A percentile compares a stretch with the other conserved stretches of the same genome.
phyloP scores from a whole-genome alignment of 2,888 invertebrate species.

The Antitype chi region DNA sequence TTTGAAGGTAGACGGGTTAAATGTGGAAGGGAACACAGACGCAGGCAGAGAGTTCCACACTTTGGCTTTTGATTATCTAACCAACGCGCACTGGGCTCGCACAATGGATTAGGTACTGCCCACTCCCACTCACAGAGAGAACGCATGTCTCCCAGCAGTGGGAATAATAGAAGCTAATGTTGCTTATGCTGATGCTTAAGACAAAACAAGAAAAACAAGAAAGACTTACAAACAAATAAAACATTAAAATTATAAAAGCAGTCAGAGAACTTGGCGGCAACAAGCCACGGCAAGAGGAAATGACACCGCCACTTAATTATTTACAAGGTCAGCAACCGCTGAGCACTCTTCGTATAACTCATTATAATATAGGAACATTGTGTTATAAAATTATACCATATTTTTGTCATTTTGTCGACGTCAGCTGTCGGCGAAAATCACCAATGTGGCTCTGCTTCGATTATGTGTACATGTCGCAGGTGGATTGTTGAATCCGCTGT shows the following conservation, averaged over 20 bases:
- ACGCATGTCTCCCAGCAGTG: no score
- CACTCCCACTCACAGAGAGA: no score
- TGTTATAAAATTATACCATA: constrained; percentile 3
- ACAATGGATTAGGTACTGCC: no score
- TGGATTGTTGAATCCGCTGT: no score
- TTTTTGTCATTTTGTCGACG: not conserved
- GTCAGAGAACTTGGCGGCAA: constrained; percentile 1
- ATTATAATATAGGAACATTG: not conserved
- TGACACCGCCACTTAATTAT: constrained; percentile 25
- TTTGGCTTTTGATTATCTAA: no score
- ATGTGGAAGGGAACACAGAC: no score
- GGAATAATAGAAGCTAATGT: no score
- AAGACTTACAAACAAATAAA: constrained; percentile 6
- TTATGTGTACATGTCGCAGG: not conserved
- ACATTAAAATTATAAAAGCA: constrained; percentile 20
- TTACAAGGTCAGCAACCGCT: constrained; percentile 16
- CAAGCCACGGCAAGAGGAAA: constrained; percentile 8
- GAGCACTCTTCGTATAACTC: not conserved
- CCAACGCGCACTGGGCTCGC: no score
- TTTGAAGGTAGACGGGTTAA: no score
- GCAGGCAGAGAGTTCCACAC: no score
- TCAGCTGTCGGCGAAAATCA: not conserved
- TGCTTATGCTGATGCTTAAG: no score
- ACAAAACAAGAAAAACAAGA: not conserved
- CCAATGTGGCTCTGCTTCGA: not conserved